Conservation (phyloP, 1,140 invertebrate species). For the Megalonaias nervosa region DNA sequence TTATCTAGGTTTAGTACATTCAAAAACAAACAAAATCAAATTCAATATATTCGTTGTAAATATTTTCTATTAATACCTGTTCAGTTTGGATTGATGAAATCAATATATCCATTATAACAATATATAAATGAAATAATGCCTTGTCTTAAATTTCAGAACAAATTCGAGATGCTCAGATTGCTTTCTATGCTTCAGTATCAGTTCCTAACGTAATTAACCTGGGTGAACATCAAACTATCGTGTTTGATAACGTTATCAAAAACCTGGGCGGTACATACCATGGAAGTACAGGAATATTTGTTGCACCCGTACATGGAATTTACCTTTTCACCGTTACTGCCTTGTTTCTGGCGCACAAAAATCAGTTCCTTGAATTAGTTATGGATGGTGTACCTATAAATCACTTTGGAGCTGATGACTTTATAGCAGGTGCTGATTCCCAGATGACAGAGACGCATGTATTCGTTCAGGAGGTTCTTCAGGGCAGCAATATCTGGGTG, state of each 20-base stretch:
- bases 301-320: not conserved
- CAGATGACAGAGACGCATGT: not conserved
- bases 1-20: too few relatives aligned
- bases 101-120: too few relatives aligned
- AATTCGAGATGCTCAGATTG: not conserved
- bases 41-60: too few relatives aligned
- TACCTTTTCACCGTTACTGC: slow-evolving; percentile 15
- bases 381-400: not conserved
- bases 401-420: not conserved
- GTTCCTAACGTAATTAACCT: not conserved
- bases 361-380: not conserved
- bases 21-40: too few relatives aligned
- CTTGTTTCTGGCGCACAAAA: not conserved
- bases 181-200: not conserved
- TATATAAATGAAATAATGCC: too few relatives aligned
- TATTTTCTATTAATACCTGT: too few relatives aligned
- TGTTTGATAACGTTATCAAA: slow-evolving; percentile 10
- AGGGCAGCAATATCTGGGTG: not conserved
- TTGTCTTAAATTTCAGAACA: too few relatives aligned
- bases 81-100: too few relatives aligned
- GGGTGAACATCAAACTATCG: slow-evolving; percentile 2
- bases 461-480: not conserved
- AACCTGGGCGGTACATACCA: slow-evolving; percentile 12
- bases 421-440: not conserved
- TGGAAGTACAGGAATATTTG: not conserved